Conservation (phyloP, 2,888 invertebrate species). For the Pseudoips prasinana region DNA sequence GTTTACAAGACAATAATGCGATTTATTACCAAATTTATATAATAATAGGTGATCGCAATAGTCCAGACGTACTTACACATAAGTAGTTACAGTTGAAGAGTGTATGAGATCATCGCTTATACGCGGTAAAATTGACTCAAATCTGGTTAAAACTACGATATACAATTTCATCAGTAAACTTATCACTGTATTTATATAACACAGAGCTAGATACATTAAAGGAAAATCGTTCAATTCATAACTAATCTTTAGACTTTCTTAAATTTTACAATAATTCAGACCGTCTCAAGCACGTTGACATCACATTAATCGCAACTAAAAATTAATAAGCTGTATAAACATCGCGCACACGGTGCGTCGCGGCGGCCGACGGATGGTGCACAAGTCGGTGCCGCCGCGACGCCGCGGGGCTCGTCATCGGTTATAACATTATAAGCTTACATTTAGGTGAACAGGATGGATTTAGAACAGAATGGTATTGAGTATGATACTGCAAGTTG, state of each 20-base stretch:
- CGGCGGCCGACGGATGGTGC: conserved; percentile 2
- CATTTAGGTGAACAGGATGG: conserved; percentile 66
- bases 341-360: conserved; percentile 35
- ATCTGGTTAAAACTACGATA: conserved; percentile 58
- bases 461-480: conserved; percentile 67
- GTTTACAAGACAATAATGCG: conserved; percentile 40
- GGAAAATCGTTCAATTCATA: conserved; percentile 53
- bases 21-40: conserved; percentile 45
- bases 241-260: conserved; percentile 49
- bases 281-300: conserved; percentile 55
- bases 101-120: conserved; percentile 73
- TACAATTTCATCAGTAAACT: conserved; percentile 42
- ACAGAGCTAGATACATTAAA: conserved; percentile 51
- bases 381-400: conserved; percentile 27
- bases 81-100: conserved; percentile 57
- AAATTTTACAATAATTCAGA: conserved; percentile 50
- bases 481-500: conserved; percentile 64
- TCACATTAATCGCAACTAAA: conserved; percentile 72
- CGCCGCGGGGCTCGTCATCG: conserved; percentile 35
- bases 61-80: conserved; percentile 46
- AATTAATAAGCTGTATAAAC: conserved; percentile 55
- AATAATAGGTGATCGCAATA: conserved; percentile 38
- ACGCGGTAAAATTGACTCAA: conserved; percentile 70
- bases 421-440: conserved; percentile 57
- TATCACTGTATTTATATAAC: conserved; percentile 46